Conservation (phyloP, 2,797 vertebrate species). For the Bufotes viridis region DNA sequence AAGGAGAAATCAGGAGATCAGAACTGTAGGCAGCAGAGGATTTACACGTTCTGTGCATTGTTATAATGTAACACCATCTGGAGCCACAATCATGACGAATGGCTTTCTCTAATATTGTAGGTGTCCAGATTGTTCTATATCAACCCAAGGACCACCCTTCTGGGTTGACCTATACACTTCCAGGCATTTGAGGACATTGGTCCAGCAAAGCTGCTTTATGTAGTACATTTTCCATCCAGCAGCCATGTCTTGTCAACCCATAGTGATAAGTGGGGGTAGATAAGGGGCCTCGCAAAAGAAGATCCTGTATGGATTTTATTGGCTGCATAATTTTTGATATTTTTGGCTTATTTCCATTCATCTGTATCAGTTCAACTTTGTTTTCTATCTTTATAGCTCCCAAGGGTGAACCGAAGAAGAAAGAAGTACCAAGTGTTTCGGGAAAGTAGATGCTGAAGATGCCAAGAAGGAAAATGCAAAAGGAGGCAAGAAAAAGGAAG, state of each 20-base stretch:
- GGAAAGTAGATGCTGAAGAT: constrained; percentile 81
- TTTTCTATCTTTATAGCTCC: constrained; percentile 71
- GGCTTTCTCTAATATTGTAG: too few relatives aligned
- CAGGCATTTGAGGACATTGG: too few relatives aligned
- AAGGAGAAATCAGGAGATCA: too few relatives aligned
- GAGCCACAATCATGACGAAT: too few relatives aligned
- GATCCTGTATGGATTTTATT: background rate
- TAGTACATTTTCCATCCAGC: background rate
- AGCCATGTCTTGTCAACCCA: background rate
- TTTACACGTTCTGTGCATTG: too few relatives aligned
- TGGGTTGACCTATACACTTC: too few relatives aligned
- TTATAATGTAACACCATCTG: too few relatives aligned
- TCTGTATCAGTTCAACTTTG: background rate
- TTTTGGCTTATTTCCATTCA: background rate
- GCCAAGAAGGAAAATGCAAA: constrained; percentile 77
- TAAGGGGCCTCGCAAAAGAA: too few relatives aligned
- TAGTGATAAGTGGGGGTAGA: background rate
- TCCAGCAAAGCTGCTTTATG: too few relatives aligned
- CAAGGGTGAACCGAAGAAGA: constrained; percentile 68
- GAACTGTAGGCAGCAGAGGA: too few relatives aligned
- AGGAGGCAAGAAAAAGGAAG: constrained; percentile 66
- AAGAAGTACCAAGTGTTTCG: constrained; percentile 77
- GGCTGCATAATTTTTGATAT: background rate
- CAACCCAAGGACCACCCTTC: too few relatives aligned
- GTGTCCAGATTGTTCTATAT: too few relatives aligned